phyloP scores from a whole-genome alignment of 2,113 vertebrate genomes.

The Tragelaphus strepsiceros region DNA sequence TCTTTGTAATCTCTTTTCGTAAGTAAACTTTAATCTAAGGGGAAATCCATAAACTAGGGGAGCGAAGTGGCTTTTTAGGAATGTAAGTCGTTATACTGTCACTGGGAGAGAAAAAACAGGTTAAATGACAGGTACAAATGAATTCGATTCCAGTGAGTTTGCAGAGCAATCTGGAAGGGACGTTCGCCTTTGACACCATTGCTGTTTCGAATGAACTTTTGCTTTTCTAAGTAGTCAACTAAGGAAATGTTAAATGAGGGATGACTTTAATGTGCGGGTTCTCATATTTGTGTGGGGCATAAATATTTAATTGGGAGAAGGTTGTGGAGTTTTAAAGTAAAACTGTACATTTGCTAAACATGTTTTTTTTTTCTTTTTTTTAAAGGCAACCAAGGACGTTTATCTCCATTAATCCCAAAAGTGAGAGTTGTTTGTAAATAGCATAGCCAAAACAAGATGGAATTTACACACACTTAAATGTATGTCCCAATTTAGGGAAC shows the following conservation, averaged over 20 bases:
- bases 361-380: conserved; percentile 64
- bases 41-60: background rate
- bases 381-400: conserved; percentile 52
- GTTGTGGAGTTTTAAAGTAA: conserved; percentile 12
- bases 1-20: conserved; percentile 50
- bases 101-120: conserved; percentile 24
- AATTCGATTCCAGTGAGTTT: conserved; percentile 17
- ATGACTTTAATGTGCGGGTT: background rate
- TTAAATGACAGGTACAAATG: conserved; percentile 34
- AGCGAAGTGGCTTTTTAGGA: background rate
- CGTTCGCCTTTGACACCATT: conserved; percentile 18
- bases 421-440: conserved; percentile 50
- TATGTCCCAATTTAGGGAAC: background rate
- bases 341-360: conserved; percentile 60
- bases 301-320: conserved; percentile 45
- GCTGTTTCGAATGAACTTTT: conserved; percentile 37
- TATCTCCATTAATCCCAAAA: conserved; percentile 45
- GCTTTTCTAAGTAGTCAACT: conserved; percentile 19
- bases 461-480: conserved; percentile 31
- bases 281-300: background rate
- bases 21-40: conserved; percentile 38
- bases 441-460: conserved; percentile 23
- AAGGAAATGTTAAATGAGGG: conserved; percentile 35
- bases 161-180: background rate
- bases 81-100: conserved; percentile 49